Base-by-base conservation (phyloP, 1,140 invertebrate genomes). In the Bactericera cockerelli region DNA sequence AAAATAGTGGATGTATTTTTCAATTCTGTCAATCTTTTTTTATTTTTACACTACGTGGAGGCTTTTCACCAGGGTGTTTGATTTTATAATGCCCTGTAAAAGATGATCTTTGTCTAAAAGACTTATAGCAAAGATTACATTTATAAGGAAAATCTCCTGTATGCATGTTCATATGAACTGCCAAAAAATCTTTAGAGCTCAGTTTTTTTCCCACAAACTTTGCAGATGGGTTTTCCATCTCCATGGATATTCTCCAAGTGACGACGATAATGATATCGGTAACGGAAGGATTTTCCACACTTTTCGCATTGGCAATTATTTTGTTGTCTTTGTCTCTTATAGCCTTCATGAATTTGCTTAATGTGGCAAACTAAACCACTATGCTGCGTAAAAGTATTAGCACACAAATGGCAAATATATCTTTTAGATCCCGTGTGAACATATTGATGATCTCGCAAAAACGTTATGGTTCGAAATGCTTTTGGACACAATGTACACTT, bases 121-220 rank as follows among this genome's bases (percentile, higher is more conserved):
- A 36, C 16, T 36, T 36, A 11, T 10, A 16, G 16, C 33, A 36
- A 16, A 72, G 74, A 62, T 71, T 67, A 66, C 83, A 85, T 65
- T 79, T 78, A 64, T 80, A 81, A 1, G 83, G 83, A 66, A 79
- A 80, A 63, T 85, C 81, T 0, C 87, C 87, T 57, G 86, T 83
- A 71, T 89, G 87, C 62, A 89, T 61, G 3, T 33, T 54, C 26
- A 31, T 59, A 22, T 65, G 64, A 36, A 36, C 33, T 10, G 33
- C 33, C 33, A 36, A n/a, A 36, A 36, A 36, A 10, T 36, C 33
- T 36, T 36, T 36, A 10, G 33, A 36, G 16, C 33, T 36, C 58
- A 75, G 75, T 2, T 72, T 73, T 25, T 76, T 75, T n/a, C n/a
- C 65, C 64, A 60, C 75, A 76, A 14, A 70, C 57, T 2, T 69